Evolutionary conservation across 2,797 vertebrate genomes (phyloP).

Genomic region (Gobio occitaniae): DNA sequence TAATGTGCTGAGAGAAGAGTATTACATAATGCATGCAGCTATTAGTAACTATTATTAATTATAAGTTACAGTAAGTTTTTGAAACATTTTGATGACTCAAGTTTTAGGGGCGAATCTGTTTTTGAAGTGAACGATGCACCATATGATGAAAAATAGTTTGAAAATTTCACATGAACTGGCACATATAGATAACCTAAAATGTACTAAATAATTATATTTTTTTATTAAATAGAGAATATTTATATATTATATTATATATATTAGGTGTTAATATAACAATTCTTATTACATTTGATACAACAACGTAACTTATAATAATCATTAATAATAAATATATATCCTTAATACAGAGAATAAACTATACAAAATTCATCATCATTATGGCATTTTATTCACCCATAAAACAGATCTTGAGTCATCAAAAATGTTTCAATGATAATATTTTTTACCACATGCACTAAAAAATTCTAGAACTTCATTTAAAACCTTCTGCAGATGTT

Average conservation of each 20-base stretch:
- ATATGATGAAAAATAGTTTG: neutral
- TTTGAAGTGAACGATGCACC: neutral
- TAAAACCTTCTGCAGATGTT: conserved; percentile 24
- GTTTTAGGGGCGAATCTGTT: neutral
- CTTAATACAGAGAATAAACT: neutral
- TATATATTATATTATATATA: too few relatives aligned
- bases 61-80: neutral
- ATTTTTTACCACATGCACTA: neutral
- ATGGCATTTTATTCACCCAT: neutral
- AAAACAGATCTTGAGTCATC: neutral
- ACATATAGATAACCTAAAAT: too few relatives aligned
- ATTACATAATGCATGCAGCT: neutral
- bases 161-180: neutral
- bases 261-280: too few relatives aligned
- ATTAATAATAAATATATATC: neutral
- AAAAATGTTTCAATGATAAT: neutral
- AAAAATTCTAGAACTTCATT: neutral
- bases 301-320: neutral
- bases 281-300: too few relatives aligned
- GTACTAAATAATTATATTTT: too few relatives aligned
- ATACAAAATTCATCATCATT: neutral
- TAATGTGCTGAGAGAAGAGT: neutral
- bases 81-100: neutral
- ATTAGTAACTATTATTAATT: neutral
- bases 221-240: too few relatives aligned